A percentile compares a stretch with the other conserved stretches of the same genome.
These are phyloP conservation scores for Schizopygopsis pylzovi DNA, from an alignment of 2,797 vertebrate species.

Conservation along the genomic window DNA sequence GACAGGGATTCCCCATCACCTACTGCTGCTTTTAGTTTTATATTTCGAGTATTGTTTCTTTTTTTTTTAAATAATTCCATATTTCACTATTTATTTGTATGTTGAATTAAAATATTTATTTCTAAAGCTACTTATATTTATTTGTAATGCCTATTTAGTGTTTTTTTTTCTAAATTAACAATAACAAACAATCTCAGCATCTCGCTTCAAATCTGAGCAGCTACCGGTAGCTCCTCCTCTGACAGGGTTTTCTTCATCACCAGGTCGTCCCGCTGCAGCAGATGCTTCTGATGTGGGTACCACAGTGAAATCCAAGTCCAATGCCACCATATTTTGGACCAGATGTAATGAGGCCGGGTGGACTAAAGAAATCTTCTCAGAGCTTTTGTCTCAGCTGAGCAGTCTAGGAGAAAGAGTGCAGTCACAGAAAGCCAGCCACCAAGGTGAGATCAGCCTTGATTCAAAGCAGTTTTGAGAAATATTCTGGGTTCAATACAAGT, in stretches of 20 bases:
- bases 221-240: background rate
- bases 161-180: too few species aligned
- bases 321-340: slow-evolving; percentile 74
- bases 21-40: too few species aligned
- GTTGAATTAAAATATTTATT: too few species aligned
- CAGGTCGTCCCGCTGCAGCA: accelerated
- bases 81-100: too few species aligned
- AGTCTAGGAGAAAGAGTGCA: slow-evolving; percentile 69
- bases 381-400: slow-evolving; percentile 67
- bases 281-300: background rate
- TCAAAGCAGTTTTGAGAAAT: background rate
- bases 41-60: too few species aligned
- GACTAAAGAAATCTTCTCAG: slow-evolving; percentile 69
- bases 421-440: slow-evolving; percentile 67
- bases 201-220: background rate
- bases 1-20: too few species aligned
- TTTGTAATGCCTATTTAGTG: too few species aligned
- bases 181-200: background rate
- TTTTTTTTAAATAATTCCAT: too few species aligned
- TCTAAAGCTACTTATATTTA: too few species aligned
- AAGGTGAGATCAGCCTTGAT: slow-evolving; percentile 67
- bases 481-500: background rate
- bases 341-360: slow-evolving; percentile 72
- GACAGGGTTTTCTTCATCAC: background rate
- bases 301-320: background rate